These are phyloP conservation scores for Aspidapion aeneum DNA, from an alignment of 2,888 invertebrate species.

Conservation along the genomic window DNA sequence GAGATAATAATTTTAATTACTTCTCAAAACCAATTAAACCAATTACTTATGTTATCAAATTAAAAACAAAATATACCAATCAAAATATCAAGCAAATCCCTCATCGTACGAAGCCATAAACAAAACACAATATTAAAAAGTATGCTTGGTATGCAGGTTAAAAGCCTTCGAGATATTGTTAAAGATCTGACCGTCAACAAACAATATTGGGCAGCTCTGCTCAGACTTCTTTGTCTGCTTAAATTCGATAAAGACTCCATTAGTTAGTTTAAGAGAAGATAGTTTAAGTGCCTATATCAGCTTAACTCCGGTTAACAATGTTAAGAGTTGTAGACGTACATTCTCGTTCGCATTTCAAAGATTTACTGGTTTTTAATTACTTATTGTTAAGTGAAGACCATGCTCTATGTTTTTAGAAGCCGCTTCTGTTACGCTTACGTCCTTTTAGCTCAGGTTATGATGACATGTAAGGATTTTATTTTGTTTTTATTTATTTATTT, in stretches of 20 bases:
- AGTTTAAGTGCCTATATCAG: constrained; percentile 45
- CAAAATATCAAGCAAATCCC: not conserved
- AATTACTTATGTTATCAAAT: not conserved
- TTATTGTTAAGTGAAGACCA: not conserved
- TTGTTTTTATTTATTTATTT: no score
- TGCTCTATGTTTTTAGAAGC: not conserved
- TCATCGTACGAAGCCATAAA: not conserved
- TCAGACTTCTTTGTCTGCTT: constrained; percentile 28
- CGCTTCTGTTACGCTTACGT: not conserved
- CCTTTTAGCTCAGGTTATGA: no score
- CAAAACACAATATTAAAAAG: not conserved
- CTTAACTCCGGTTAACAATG: not conserved
- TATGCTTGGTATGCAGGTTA: not conserved
- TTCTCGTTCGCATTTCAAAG: not conserved
- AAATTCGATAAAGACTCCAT: constrained; percentile 45
- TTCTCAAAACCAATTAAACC: not conserved
- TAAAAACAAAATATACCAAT: not conserved
- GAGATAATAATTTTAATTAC: no score
- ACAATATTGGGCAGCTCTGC: not conserved
- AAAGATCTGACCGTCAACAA: not conserved
- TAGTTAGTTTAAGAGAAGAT: constrained; percentile 42
- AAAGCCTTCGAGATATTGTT: constrained; percentile 1
- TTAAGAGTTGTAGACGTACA: not conserved
- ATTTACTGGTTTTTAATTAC: not conserved
- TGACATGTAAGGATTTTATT: no score